Evolutionary conservation across 2,797 vertebrate species (phyloP).

Genomic region (Nothura maculosa): DNA sequence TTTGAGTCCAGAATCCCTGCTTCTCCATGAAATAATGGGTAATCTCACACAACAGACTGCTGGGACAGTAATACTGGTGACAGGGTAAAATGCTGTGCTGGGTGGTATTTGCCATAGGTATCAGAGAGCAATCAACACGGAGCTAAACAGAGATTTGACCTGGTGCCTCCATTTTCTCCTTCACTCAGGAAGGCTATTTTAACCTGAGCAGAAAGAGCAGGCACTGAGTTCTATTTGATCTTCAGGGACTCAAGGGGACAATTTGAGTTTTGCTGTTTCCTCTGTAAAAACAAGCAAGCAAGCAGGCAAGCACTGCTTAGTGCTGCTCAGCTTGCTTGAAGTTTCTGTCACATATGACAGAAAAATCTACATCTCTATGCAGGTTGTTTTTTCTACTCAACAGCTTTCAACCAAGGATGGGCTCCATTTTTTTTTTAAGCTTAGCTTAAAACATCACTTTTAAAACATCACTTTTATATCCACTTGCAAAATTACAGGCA

Average conservation of each 20-base stretch:
- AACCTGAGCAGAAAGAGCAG: not conserved
- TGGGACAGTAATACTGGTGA: not conserved
- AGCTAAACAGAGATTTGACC: not conserved
- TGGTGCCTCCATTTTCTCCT: not conserved
- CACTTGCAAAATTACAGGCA: not conserved
- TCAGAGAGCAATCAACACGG: not conserved
- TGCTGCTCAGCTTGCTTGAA: not conserved
- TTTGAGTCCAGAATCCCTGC: not conserved
- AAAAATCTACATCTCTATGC: not conserved
- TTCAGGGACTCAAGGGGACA: not conserved
- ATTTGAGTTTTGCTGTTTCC: not conserved
- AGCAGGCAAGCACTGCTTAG: not conserved
- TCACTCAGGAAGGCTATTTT: not conserved
- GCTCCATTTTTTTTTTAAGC: not conserved
- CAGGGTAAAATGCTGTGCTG: not conserved
- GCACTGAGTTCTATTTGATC: not conserved
- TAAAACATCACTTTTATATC: conserved; percentile 21
- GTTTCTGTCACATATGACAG: not conserved
- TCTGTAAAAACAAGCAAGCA: not conserved
- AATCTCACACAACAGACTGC: not conserved
- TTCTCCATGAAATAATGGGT: not conserved
- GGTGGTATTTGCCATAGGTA: not conserved
- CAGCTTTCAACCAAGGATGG: not conserved
- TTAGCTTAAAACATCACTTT: not conserved
- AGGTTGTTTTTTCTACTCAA: not conserved